These are phyloP conservation scores for Brachynemurus nebulosus DNA, from an alignment of 2,888 invertebrate species.

Conservation along the genomic window DNA sequence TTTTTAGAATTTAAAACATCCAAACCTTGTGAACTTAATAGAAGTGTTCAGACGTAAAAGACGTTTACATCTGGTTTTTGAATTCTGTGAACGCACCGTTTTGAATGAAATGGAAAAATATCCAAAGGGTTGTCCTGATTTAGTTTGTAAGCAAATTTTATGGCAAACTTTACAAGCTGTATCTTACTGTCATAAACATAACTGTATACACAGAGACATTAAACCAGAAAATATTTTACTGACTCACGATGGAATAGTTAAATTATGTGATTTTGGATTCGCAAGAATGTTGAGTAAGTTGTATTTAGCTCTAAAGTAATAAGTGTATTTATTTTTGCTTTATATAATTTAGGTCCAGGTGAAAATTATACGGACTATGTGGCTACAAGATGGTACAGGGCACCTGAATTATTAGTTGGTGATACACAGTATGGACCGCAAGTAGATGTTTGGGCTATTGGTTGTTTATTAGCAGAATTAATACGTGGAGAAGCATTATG, in stretches of 20 bases:
- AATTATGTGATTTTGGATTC: slow-evolving; percentile 97
- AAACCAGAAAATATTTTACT: slow-evolving; percentile 98
- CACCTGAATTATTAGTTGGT: slow-evolving; percentile 92
- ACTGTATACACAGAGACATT: slow-evolving; percentile 92
- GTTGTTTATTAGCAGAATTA: slow-evolving; percentile 79
- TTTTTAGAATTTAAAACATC: slow-evolving; percentile 89
- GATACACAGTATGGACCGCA: slow-evolving; percentile 86
- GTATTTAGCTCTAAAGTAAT: too few species aligned
- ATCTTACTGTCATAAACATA: slow-evolving; percentile 92
- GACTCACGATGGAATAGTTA: slow-evolving; percentile 79
- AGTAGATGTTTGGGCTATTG: slow-evolving; percentile 97
- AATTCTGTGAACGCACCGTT: slow-evolving; percentile 95
- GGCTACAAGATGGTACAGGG: slow-evolving; percentile 96
- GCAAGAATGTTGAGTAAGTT: slow-evolving; percentile 80
- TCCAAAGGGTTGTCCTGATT: slow-evolving; percentile 85
- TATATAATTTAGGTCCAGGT: slow-evolving; percentile 60
- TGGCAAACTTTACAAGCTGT: slow-evolving; percentile 94
- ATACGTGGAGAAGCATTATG: slow-evolving; percentile 85
- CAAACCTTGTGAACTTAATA: slow-evolving; percentile 90
- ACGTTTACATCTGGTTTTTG: slow-evolving; percentile 94
- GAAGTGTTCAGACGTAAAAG: slow-evolving; percentile 95
- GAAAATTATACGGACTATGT: slow-evolving; percentile 99
- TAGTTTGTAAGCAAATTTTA: slow-evolving; percentile 78
- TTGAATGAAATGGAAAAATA: slow-evolving; percentile 91
- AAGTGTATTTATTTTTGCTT: too few species aligned